Conservation (phyloP, 2,888 invertebrate species). For the Smittia sp. region DNA sequence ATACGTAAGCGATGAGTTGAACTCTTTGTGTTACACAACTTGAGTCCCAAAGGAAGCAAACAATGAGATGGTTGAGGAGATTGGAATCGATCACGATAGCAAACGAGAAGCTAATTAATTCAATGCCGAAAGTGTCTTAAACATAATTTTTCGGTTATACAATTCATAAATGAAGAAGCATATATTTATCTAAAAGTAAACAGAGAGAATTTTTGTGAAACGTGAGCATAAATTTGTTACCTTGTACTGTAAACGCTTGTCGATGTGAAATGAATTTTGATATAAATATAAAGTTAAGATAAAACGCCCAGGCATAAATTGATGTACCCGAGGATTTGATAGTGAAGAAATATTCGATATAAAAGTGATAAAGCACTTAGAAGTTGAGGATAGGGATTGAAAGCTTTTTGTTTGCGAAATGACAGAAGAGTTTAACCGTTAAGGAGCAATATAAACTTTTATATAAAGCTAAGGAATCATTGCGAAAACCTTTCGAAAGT, state of each 20-base stretch:
- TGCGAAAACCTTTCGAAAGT: neutral
- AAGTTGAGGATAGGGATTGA: neutral
- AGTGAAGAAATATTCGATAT: neutral
- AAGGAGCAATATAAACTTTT: constrained; percentile 12
- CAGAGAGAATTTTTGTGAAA: constrained; percentile 7
- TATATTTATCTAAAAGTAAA: constrained; percentile 8
- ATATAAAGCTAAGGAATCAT: neutral
- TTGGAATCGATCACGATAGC: neutral
- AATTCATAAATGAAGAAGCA: neutral
- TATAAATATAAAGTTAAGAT: constrained; percentile 9
- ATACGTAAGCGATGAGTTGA: constrained; percentile 27
- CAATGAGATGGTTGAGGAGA: neutral
- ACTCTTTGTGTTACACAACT: neutral
- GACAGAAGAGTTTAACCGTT: neutral
- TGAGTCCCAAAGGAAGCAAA: too few species aligned
- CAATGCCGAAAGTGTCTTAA: constrained; percentile 29
- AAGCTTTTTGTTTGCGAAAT: neutral
- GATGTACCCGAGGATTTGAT: constrained; percentile 13
- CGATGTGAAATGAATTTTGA: constrained; percentile 31
- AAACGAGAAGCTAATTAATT: constrained; percentile 19
- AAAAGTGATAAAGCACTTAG: constrained; percentile 1
- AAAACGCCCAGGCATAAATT: neutral
- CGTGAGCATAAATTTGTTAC: constrained; percentile 17
- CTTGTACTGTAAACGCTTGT: constrained; percentile 25
- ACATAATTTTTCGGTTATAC: constrained; percentile 16